A percentile compares a stretch with the other conserved stretches of the same genome.
phyloP scores from a whole-genome alignment of 1,140 invertebrate species.

The Heliconius himera region DNA sequence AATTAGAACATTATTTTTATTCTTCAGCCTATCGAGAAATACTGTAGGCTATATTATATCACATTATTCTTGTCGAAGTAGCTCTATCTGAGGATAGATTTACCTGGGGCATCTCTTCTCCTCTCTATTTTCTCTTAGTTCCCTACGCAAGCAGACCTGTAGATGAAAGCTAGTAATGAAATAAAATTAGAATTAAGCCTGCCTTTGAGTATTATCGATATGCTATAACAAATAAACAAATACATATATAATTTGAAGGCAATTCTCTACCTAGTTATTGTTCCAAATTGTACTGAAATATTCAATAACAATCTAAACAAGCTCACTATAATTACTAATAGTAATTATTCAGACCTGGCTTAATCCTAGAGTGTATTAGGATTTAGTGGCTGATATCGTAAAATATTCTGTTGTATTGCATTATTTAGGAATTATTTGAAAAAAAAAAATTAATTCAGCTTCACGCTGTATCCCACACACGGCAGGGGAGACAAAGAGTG shows the following conservation, averaged over 20 bases:
- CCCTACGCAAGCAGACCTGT: too few species aligned
- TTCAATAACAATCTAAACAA: slow-evolving; percentile 11
- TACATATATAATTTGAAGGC: slow-evolving; percentile 2
- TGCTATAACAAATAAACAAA: neutral
- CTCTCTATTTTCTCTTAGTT: too few species aligned
- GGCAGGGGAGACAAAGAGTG: too few species aligned
- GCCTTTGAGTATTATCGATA: neutral
- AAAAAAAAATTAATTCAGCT: too few species aligned
- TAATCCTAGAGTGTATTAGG: slow-evolving; percentile 18
- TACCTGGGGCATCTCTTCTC: too few species aligned
- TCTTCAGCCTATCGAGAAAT: neutral
- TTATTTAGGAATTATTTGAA: neutral
- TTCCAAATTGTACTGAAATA: slow-evolving; percentile 8
- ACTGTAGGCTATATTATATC: too few species aligned
- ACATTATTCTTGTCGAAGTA: neutral
- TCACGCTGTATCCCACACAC: too few species aligned
- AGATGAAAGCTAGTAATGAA: too few species aligned
- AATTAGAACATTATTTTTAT: too few species aligned
- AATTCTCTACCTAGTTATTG: slow-evolving; percentile 15
- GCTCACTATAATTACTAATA: slow-evolving; percentile 15
- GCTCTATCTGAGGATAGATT: too few species aligned
- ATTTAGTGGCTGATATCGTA: neutral
- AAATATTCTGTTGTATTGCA: neutral
- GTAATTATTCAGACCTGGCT: slow-evolving; percentile 24
- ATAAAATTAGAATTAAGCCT: too few species aligned